Evolutionary conservation across 2,113 vertebrate genomes (phyloP), one percentile per base, ranked within the genome.

Genomic region (Melanostigma gelatinosum): DNA sequence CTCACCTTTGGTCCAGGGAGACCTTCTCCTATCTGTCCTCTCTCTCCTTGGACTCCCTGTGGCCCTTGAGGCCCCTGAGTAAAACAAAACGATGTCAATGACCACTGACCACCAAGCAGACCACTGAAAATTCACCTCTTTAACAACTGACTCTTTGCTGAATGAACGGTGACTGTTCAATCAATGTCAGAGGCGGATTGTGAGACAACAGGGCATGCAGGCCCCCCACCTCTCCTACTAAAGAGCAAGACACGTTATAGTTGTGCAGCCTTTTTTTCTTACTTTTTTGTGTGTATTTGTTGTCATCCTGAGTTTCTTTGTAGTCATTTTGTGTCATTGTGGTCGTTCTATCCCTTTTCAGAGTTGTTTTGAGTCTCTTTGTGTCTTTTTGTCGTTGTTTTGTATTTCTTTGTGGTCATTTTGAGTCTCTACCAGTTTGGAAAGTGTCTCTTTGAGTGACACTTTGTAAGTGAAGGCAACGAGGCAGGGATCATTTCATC

Each of bases 1-100:
- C 86, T 67, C 93, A 98, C 97, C 95, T 98, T 98, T 79, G 95
- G 84, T 84, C 97, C 97, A 77, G 96, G 97, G 29, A 96, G 90
- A 22, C 97, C 97, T 91, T 98, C 97, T 88, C 96, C 97, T 58
- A 90, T 77, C 3, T 71, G 85, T 29, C 97, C 96, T 87, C 95
- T 95, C 89, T 97, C 97, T 90, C 97, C 97, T 89, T 94, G 95
- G 85, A 94, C 67, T 69, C 97, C 97, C 87, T 96, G 97, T 80
- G 95, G 94, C 92, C 97, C 97, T 92, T 95, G 96, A 93, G 96
- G 93, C 8, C 97, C 97, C 97, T 98, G 74, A 69, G 72, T 11
- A 74, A 85, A 52, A 85, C 8, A 73, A 74, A 58, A 44, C 0
- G 0, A 77, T 32, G 34, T 6, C 34, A 12, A 46, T 61, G 13